Evolutionary conservation across 2,113 vertebrate species (phyloP), one percentile per base, ranked within the genome.

Genomic region (Lethenteron reissneri): DNA sequence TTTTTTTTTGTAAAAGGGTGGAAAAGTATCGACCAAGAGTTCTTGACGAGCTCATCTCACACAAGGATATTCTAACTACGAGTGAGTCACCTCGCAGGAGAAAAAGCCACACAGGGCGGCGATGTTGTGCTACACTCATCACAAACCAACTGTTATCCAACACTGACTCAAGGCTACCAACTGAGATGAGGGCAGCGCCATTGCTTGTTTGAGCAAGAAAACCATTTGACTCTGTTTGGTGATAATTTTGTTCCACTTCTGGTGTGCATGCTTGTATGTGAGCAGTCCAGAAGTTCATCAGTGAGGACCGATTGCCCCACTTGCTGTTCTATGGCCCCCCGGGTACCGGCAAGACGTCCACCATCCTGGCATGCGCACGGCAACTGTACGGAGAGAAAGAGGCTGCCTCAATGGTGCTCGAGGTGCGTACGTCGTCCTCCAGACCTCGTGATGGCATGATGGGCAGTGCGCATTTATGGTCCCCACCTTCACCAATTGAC

Each of bases 311-410:
- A 2, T 82, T 97, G 58, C 92, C 94, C 0, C 94, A 97, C 41
- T 83, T 97, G 4, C 80, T 97, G 70, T 85, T 97, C 74, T 97
- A 97, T n/a, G 94, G 94, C 1, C 94, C 94, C 1, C 94, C 92
- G 0, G 94, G 94, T 10, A 97, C 94, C 1, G 94, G 94, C 0
- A 97, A 97, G 78, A 97, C 94, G 2, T 95, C 92, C 11, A 92
- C 94, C 72, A 95, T 97, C 77, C 83, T 97, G 0, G 94, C 94
- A 15, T 92, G 86, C 59, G 90, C 92, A 58, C 82, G 74, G 73
- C 89, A 95, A 79, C 86, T 97, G 2, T 97, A 94, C 78, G 87
- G 82, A 78, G 84, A 85, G 2, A 88, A 84, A 74, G 92, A 95
- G 74, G 94, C 92, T 57, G 84, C 83, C 74, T 92, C 94, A 59